phyloP scores from a whole-genome alignment of 2,797 vertebrate species.

The Harpagifer antarcticus region DNA sequence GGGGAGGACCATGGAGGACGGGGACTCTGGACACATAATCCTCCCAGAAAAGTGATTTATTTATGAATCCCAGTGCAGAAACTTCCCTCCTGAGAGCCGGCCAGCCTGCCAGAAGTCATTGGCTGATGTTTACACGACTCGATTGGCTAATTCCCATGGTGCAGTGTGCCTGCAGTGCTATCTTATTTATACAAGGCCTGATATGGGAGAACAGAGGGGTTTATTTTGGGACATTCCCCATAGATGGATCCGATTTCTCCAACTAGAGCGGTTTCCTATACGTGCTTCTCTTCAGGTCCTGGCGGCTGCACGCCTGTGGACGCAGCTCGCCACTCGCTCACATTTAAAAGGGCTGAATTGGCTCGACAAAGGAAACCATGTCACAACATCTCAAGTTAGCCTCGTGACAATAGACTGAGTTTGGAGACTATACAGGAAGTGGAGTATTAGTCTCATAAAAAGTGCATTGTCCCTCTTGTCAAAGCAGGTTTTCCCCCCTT shows the following conservation, averaged over 20 bases:
- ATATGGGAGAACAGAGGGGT: conserved; percentile 89
- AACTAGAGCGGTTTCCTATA: conserved; percentile 84
- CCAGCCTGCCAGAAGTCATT: conserved; percentile 87
- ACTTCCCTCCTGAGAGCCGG: conserved; percentile 79
- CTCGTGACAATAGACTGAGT: conserved; percentile 57
- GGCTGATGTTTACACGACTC: conserved; percentile 88
- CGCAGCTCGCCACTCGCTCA: conserved; percentile 36
- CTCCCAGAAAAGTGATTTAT: conserved; percentile 89
- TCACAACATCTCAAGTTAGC: conserved; percentile 51
- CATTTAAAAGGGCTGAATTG: conserved; percentile 58
- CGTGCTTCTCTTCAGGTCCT: conserved; percentile 83
- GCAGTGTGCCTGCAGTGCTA: conserved; percentile 86
- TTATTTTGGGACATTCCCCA: conserved; percentile 90
- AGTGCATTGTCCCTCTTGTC: conserved; percentile 53
- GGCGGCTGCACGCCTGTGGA: conserved; percentile 50
- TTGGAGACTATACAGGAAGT: conserved; percentile 70
- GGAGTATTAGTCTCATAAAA: conserved; percentile 67
- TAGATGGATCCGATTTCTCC: conserved; percentile 86
- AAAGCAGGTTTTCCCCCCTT: conserved; percentile 16
- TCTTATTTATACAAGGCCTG: conserved; percentile 89
- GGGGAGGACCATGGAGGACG: conserved; percentile 56
- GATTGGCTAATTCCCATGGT: conserved; percentile 89
- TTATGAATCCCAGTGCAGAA: conserved; percentile 87
- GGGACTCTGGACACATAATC: conserved; percentile 85
- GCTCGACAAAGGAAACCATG: conserved; percentile 43